Percentiles rank a stretch among this genome's conserved stretches.
phyloP scores from a whole-genome alignment of 2,888 invertebrate genomes.

The Troides aeacus region DNA sequence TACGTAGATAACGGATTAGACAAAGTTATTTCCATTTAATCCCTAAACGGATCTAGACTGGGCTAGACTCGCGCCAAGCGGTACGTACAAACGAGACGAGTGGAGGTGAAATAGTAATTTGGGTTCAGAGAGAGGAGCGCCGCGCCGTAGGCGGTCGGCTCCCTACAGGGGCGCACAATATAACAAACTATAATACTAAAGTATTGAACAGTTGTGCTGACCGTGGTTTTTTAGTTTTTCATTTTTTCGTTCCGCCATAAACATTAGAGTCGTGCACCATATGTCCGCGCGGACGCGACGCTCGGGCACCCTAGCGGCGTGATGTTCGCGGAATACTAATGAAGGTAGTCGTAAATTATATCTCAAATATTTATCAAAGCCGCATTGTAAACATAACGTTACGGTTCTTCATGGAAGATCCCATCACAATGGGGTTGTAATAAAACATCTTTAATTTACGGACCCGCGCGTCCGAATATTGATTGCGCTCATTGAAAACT shows the following conservation, averaged over 20 bases:
- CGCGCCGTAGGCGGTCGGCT: slow-evolving; percentile 58
- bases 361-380: slow-evolving; percentile 28
- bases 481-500: not conserved
- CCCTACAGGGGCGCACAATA: slow-evolving; percentile 58
- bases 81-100: slow-evolving; percentile 44
- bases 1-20: not conserved
- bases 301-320: slow-evolving; percentile 48
- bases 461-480: not conserved
- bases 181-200: slow-evolving; percentile 54
- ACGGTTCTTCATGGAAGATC: slow-evolving; percentile 5
- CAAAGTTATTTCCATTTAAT: not conserved
- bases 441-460: not conserved
- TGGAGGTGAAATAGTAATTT: slow-evolving; percentile 56
- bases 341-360: slow-evolving; percentile 40
- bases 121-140: slow-evolving; percentile 63
- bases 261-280: slow-evolving; percentile 65
- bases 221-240: slow-evolving; percentile 54
- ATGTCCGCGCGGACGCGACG: slow-evolving; percentile 53
- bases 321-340: slow-evolving; percentile 48
- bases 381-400: slow-evolving; percentile 29
- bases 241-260: slow-evolving; percentile 58
- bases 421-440: not conserved
- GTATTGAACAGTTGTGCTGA: slow-evolving; percentile 61
- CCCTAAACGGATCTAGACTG: slow-evolving; percentile 35
- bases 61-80: slow-evolving; percentile 19